These are phyloP conservation scores for Syrrhaptes paradoxus DNA, from an alignment of 2,113 vertebrate genomes.

Conservation along the genomic window DNA sequence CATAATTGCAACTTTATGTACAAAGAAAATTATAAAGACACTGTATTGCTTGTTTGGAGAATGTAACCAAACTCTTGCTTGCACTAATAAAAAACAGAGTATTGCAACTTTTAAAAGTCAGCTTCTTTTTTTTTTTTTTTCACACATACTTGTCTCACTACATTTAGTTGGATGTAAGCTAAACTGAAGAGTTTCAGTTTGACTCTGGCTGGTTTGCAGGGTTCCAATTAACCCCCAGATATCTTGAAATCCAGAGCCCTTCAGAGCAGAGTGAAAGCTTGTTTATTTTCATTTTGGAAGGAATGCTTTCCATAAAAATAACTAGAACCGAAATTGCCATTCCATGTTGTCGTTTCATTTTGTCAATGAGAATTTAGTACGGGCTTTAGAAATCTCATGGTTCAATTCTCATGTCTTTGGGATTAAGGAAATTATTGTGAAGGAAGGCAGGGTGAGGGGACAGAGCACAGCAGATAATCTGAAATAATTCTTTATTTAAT, in stretches of 20 bases:
- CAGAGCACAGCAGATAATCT: slow-evolving; percentile 31
- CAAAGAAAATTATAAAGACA: neutral
- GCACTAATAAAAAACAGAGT: neutral
- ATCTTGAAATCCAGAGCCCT: neutral
- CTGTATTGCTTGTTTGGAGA: neutral
- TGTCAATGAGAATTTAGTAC: neutral
- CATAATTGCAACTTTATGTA: neutral
- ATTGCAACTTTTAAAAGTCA: neutral
- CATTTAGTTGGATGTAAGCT: neutral
- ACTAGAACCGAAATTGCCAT: neutral
- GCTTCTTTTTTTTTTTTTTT: neutral
- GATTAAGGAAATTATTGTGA: slow-evolving; percentile 43
- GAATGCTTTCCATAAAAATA: slow-evolving; percentile 1
- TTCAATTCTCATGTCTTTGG: neutral
- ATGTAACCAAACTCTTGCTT: neutral
- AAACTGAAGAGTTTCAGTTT: neutral
- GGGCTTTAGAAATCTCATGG: neutral
- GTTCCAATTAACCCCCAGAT: neutral
- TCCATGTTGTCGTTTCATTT: slow-evolving; percentile 1
- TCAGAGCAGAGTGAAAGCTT: neutral
- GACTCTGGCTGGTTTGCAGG: neutral
- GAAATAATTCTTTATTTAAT: slow-evolving; percentile 21
- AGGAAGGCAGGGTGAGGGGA: neutral
- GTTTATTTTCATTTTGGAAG: slow-evolving; percentile 29
- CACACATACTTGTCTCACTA: neutral